These are phyloP conservation scores for Lampris megalopsis DNA, from an alignment of 2,113 vertebrate species.

Conservation along the genomic window DNA sequence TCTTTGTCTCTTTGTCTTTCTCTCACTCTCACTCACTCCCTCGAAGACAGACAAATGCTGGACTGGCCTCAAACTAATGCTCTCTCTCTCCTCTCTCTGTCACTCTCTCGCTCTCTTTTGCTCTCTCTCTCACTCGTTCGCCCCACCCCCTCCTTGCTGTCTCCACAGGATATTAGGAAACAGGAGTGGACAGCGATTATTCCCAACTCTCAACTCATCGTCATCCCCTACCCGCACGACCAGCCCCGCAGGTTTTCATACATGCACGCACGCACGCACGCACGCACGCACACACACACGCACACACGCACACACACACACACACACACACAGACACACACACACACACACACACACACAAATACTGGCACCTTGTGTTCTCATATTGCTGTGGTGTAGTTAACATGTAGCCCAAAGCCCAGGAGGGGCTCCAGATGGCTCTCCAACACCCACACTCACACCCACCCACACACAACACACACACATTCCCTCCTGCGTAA, in stretches of 20 bases:
- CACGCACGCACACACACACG: background rate
- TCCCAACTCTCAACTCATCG: slow-evolving; percentile 98
- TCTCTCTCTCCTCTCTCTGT: background rate
- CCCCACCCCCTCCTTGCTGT: slow-evolving; percentile 16
- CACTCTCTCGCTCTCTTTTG: background rate
- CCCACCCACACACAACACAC: slow-evolving; percentile 18
- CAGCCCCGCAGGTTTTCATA: slow-evolving; percentile 87
- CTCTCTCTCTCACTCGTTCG: slow-evolving; percentile 23
- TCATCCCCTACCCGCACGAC: slow-evolving; percentile 93
- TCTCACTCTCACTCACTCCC: background rate
- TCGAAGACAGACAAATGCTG: background rate
- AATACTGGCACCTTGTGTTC: slow-evolving; percentile 26
- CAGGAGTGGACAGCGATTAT: slow-evolving; percentile 99
- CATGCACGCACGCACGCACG: slow-evolving; percentile 17
- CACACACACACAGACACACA: background rate
- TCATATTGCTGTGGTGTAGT: slow-evolving; percentile 49
- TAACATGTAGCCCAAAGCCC: slow-evolving; percentile 59
- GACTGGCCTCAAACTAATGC: too few relatives aligned
- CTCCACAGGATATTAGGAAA: slow-evolving; percentile 85
- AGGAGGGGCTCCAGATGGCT: slow-evolving; percentile 66
- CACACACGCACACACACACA: slow-evolving; percentile 7
- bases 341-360: slow-evolving; percentile 7
- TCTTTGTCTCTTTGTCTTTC: background rate
- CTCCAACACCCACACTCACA: slow-evolving; percentile 35
- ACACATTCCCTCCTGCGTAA: slow-evolving; percentile 11